Percentiles rank a stretch among this genome's conserved stretches.
These are phyloP conservation scores for Mactra quadrangularis DNA, from an alignment of 1,140 invertebrate species.

Conservation along the genomic window DNA sequence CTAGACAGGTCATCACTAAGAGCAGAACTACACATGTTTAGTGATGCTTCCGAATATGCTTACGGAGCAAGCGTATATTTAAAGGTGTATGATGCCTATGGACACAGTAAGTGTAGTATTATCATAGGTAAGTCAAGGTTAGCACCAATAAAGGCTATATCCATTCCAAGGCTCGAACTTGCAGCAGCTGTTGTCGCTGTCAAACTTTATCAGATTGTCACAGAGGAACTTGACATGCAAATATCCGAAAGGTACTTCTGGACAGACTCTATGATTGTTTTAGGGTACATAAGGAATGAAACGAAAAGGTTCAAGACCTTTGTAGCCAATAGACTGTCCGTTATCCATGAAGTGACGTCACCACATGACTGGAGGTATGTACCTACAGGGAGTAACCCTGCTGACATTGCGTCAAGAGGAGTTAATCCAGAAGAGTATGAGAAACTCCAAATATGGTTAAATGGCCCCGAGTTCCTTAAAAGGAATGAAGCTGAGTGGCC, in stretches of 20 bases:
- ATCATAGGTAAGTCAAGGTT: slow-evolving; percentile 55
- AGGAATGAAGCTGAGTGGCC: too few species aligned
- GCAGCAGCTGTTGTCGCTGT: slow-evolving; percentile 49
- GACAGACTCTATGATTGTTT: slow-evolving; percentile 55
- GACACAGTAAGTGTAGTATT: slow-evolving; percentile 48
- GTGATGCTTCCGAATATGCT: slow-evolving; percentile 48
- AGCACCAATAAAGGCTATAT: slow-evolving; percentile 46
- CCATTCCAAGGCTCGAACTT: slow-evolving; percentile 59
- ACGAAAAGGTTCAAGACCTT: slow-evolving; percentile 75
- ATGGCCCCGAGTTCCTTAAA: slow-evolving; percentile 55
- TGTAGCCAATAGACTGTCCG: slow-evolving; percentile 81
- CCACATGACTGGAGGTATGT: slow-evolving; percentile 73
- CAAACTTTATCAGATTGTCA: too few species aligned
- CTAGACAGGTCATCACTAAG: neutral
- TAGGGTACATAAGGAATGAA: too few species aligned
- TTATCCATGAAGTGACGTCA: slow-evolving; percentile 78
- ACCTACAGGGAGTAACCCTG: slow-evolving; percentile 35
- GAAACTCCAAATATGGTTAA: slow-evolving; percentile 35
- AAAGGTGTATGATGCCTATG: slow-evolving; percentile 22
- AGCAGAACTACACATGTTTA: slow-evolving; percentile 44
- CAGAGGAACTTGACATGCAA: slow-evolving; percentile 33
- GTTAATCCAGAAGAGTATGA: too few species aligned
- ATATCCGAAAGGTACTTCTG: slow-evolving; percentile 22
- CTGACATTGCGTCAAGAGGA: slow-evolving; percentile 57
- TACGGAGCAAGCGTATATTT: slow-evolving; percentile 63